Conservation (phyloP, 2,888 invertebrate genomes). For the Mesorhabditis sp. region DNA sequence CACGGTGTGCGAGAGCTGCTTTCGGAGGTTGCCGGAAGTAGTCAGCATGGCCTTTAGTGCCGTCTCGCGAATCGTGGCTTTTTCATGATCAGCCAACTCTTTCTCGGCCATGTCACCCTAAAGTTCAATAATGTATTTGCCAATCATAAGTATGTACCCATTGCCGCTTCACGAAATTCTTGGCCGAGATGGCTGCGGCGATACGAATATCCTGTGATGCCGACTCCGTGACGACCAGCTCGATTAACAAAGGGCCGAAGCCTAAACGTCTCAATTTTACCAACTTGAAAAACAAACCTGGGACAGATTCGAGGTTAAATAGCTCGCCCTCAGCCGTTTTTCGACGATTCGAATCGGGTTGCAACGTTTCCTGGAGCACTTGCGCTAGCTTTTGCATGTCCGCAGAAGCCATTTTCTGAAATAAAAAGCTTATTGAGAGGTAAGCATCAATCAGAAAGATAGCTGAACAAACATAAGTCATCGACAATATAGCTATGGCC, state of each 20-base stretch:
- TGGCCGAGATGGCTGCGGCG: conserved; percentile 88
- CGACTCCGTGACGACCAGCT: conserved; percentile 58
- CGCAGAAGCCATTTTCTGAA: background rate
- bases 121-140: conserved; percentile 5
- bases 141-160: conserved; percentile 67
- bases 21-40: conserved; percentile 82
- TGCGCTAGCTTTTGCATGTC: conserved; percentile 30
- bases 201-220: conserved; percentile 81
- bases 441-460: too few relatives aligned
- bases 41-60: conserved; percentile 77
- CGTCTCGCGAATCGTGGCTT: conserved; percentile 67
- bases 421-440: too few relatives aligned
- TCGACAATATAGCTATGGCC: too few relatives aligned
- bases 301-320: conserved; percentile 21
- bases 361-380: conserved; percentile 58
- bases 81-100: conserved; percentile 32
- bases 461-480: too few relatives aligned
- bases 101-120: conserved; percentile 37
- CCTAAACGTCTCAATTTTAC: conserved; percentile 13
- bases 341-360: conserved; percentile 56
- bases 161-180: conserved; percentile 91
- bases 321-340: conserved; percentile 54
- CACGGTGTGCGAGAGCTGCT: conserved; percentile 70
- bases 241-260: conserved; percentile 16
- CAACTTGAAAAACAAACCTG: conserved; percentile 24